Evolutionary conservation across 2,113 vertebrate species (phyloP).

Genomic region (Pandion haliaetus): DNA sequence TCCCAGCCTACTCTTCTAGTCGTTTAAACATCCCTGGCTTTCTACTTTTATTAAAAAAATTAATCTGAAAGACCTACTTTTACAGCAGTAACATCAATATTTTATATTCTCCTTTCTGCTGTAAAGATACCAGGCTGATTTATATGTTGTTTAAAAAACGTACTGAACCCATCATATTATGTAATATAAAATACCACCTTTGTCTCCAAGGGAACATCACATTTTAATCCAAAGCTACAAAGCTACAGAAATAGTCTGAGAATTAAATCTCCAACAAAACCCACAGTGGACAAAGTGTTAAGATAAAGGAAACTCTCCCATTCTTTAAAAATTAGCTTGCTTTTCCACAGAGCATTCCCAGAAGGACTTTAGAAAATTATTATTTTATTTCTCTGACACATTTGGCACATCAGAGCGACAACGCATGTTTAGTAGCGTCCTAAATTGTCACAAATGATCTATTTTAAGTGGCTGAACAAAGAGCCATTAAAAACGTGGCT

Average conservation of each 20-base stretch:
- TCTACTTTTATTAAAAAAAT: neutral
- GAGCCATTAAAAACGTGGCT: neutral
- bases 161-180: neutral
- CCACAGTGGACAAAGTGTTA: neutral
- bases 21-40: neutral
- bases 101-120: conserved; percentile 19
- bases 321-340: neutral
- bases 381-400: neutral
- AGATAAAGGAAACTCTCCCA: neutral
- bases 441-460: neutral
- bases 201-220: conserved; percentile 26
- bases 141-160: neutral
- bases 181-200: neutral
- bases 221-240: conserved; percentile 9
- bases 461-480: neutral
- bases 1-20: neutral
- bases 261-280: conserved; percentile 4
- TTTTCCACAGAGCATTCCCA: neutral
- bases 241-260: neutral
- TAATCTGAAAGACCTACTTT: conserved; percentile 25
- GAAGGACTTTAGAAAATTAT: neutral
- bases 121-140: neutral
- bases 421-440: neutral
- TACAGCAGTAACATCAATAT: neutral
- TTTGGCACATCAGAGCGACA: neutral